Conservation (phyloP, 2,113 vertebrate genomes). For the Thinocorus orbignyianus region DNA sequence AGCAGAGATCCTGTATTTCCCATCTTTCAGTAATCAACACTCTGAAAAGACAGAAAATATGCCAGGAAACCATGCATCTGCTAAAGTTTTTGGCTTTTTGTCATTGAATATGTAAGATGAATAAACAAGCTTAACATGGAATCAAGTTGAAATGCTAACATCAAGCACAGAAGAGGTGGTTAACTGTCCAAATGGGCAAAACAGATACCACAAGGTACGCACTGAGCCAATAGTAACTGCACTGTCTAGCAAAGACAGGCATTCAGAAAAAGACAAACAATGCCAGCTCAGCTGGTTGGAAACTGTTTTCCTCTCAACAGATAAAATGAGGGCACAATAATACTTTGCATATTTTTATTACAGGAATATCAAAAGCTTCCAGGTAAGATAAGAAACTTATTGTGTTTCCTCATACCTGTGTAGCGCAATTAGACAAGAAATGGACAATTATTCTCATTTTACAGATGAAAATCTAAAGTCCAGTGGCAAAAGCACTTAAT, state of each 20-base stretch:
- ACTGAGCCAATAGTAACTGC: background rate
- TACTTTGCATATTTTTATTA: background rate
- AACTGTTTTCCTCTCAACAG: background rate
- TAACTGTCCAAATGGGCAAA: background rate
- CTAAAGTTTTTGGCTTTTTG: constrained; percentile 6
- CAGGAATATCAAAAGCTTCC: background rate
- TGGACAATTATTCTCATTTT: background rate
- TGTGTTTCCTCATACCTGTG: background rate
- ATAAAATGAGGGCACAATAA: background rate
- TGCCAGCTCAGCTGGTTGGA: background rate
- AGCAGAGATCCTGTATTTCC: background rate
- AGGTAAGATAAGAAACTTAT: background rate
- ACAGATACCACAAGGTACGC: background rate
- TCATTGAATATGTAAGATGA: background rate
- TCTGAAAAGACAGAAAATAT: background rate
- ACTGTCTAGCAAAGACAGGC: constrained; percentile 13
- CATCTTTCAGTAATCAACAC: background rate
- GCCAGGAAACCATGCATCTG: background rate
- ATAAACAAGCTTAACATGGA: constrained; percentile 17
- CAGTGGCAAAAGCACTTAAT: background rate
- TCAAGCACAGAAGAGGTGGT: background rate
- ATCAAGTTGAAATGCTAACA: constrained; percentile 17
- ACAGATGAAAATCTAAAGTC: background rate
- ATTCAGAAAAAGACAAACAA: background rate
- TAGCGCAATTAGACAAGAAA: background rate